Base-by-base conservation (phyloP, 2,797 vertebrate genomes). In the Liasis olivaceus region DNA sequence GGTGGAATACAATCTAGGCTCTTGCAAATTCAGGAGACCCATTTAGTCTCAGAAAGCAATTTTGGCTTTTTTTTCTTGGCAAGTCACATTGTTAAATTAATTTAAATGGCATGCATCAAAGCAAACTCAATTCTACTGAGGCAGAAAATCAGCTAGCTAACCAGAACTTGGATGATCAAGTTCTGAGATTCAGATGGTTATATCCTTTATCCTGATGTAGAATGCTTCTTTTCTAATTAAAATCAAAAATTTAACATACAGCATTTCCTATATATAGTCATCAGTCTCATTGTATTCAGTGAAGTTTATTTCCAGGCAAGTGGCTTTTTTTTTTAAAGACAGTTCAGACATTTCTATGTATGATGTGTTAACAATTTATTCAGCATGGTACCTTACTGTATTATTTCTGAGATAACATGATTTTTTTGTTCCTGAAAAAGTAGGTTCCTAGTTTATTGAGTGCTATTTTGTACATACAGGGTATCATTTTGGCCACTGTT, bases 131-230 rank as follows among this genome's bases (percentile, higher is more conserved):
- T 94, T 97, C 95, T 95, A 93, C 95, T 91, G 91, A 95, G 96
- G 92, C 96, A 96, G 95, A 97, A 97, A 97, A 97, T 97, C 96
- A 93, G 91, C 96, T 95, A 47, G 89, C 97, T 97, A 95, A 97
- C 92, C 92, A 96, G 93, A 93, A 93, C 58, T 87, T 88, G 63
- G 91, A 93, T 94, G 94, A 95, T 96, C 92, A 88, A 81, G 93
- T 95, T 95, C 93, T 94, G 91, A 93, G n/a, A 91, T 93, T 94
- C 91, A 93, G 88, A 92, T 91, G 92, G 92, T 96, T 96, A 87
- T 94, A 92, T 87, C 91, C 89, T 92, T 85, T 94, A 86, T 93
- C 89, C 89, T 24, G 54, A 60, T 91, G 86, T 59, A 93, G 92
- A 92, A 72, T 87, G 54, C 93, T 87, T 94, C 89, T 87, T 92